Evolutionary conservation across 1,140 invertebrate species (phyloP).

Genomic region (Anastrepha ludens): DNA sequence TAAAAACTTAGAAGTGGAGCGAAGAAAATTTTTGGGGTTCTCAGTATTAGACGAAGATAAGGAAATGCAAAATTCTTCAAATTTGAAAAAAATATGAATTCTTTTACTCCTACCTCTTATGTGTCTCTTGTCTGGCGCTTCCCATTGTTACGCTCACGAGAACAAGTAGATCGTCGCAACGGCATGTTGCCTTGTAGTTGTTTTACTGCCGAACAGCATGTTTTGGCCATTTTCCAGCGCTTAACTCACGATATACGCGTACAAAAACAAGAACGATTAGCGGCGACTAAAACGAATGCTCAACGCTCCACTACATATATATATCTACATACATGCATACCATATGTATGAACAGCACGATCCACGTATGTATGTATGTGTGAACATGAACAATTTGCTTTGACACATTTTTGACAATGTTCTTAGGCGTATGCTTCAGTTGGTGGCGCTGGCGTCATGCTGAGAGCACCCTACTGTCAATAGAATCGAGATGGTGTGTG

Average conservation of each 20-base stretch:
- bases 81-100: too few relatives aligned
- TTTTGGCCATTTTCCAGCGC: constrained; percentile 15
- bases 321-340: not conserved
- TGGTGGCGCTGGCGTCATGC: not conserved
- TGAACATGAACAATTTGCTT: not conserved
- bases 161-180: too few relatives aligned
- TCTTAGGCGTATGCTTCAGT: not conserved
- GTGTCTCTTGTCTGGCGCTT: too few relatives aligned
- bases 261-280: not conserved
- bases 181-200: too few relatives aligned
- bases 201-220: not conserved
- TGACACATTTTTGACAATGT: not conserved
- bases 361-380: not conserved
- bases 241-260: not conserved
- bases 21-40: not conserved
- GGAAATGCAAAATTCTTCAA: too few relatives aligned
- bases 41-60: too few relatives aligned
- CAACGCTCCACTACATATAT: not conserved
- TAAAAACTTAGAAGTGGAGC: not conserved
- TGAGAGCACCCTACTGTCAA: not conserved
- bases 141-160: too few relatives aligned
- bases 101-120: too few relatives aligned
- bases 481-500: not conserved
- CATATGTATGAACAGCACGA: not conserved
- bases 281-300: not conserved